These are phyloP conservation scores for Periphyllus acericola DNA, from an alignment of 2,888 invertebrate genomes.

Conservation along the genomic window DNA sequence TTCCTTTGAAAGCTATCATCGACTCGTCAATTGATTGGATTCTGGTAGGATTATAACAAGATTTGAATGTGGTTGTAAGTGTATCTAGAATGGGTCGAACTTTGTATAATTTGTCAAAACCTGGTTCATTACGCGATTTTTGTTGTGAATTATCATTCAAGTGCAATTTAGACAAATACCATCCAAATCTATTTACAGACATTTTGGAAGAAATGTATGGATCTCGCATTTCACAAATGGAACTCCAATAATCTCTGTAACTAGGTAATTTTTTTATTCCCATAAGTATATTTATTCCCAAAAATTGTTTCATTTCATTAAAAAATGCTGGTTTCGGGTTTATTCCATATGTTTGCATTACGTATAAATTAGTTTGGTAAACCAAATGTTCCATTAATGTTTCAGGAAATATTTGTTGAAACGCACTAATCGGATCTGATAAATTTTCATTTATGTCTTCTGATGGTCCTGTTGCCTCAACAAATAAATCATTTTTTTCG, in stretches of 20 bases:
- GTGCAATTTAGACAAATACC: conserved; percentile 27
- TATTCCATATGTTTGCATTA: conserved; percentile 8
- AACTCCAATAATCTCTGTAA: conserved; percentile 39
- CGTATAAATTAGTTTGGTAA: conserved; percentile 31
- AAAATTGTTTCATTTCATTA: conserved; percentile 32
- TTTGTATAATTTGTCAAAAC: too few relatives aligned
- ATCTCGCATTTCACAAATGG: conserved; percentile 17
- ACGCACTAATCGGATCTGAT: not conserved
- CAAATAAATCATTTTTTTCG: not conserved
- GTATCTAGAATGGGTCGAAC: not conserved
- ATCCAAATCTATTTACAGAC: conserved; percentile 37
- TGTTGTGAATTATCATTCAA: conserved; percentile 15
- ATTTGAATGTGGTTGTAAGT: conserved; percentile 7
- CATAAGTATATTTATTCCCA: conserved; percentile 45
- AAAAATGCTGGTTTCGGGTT: conserved; percentile 6
- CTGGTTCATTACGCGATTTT: not conserved
- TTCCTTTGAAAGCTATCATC: conserved; percentile 62
- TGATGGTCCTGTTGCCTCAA: not conserved
- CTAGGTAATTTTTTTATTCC: conserved; percentile 38
- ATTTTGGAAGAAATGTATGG: conserved; percentile 26
- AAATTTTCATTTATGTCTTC: conserved; percentile 19
- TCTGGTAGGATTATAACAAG: conserved; percentile 27
- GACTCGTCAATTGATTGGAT: conserved; percentile 62
- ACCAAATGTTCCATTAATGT: conserved; percentile 18
- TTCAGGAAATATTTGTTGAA: conserved; percentile 25